Evolutionary conservation across 2,797 vertebrate genomes (phyloP).

Genomic region (Eulemur rubriventer): DNA sequence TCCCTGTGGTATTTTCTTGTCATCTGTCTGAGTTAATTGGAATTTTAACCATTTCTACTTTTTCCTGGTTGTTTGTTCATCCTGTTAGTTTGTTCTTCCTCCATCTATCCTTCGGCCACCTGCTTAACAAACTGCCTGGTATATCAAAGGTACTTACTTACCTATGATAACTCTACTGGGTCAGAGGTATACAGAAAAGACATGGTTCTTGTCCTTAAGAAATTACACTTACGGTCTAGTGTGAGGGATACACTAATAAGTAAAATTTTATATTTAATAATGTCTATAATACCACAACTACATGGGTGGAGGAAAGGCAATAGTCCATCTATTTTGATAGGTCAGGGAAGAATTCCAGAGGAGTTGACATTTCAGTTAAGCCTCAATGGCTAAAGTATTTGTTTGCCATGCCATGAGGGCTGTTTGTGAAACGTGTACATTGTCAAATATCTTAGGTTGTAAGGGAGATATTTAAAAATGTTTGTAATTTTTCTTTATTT

Average conservation of each 20-base stretch:
- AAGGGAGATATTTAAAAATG: not conserved
- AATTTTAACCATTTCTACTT: not conserved
- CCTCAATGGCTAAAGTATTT: not conserved
- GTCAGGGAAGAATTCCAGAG: not conserved
- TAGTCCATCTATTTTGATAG: not conserved
- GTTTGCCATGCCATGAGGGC: not conserved
- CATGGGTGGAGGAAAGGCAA: not conserved
- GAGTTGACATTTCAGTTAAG: conserved; percentile 4
- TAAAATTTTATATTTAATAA: not conserved
- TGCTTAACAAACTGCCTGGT: not conserved
- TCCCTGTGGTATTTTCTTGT: not conserved
- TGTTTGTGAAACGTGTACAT: not conserved
- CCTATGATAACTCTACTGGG: not conserved
- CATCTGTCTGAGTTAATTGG: not conserved
- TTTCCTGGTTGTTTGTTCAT: not conserved
- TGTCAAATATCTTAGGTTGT: not conserved
- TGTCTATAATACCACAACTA: not conserved
- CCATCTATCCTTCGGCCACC: not conserved
- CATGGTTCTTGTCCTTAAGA: not conserved
- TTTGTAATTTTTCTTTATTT: not conserved
- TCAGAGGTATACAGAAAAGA: not conserved
- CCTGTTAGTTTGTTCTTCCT: not conserved
- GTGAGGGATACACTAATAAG: not conserved
- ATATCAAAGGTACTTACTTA: not conserved
- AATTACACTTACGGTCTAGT: not conserved